Conservation (phyloP, 1,140 invertebrate genomes). For the honey bee (Apis mellifera) region Amel_HAv3.1 CM009941.2:16219001-16219500, state of each 20-base stretch:
- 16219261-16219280: neutral
- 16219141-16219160: neutral
- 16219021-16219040: conserved; percentile 76
- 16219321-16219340: no score
- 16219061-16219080: conserved; percentile 60
- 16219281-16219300: neutral
- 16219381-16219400: neutral
- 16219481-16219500: neutral
- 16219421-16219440: neutral
- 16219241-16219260: neutral
- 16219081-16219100: neutral
- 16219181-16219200: neutral
- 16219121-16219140: neutral
- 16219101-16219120: conserved; percentile 12
- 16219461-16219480: neutral
- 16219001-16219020: conserved; percentile 70
- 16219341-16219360: neutral
- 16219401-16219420: neutral
- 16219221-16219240: conserved; percentile 43
- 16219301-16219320: no score
- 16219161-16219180: neutral
- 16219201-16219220: neutral
- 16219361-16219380: neutral
- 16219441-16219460: neutral
- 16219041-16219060: conserved; percentile 81